Percentiles rank a stretch among this genome's conserved stretches.
Conservation (phyloP, 2,797 vertebrate species). For the Eospalax fontanierii region DNA sequence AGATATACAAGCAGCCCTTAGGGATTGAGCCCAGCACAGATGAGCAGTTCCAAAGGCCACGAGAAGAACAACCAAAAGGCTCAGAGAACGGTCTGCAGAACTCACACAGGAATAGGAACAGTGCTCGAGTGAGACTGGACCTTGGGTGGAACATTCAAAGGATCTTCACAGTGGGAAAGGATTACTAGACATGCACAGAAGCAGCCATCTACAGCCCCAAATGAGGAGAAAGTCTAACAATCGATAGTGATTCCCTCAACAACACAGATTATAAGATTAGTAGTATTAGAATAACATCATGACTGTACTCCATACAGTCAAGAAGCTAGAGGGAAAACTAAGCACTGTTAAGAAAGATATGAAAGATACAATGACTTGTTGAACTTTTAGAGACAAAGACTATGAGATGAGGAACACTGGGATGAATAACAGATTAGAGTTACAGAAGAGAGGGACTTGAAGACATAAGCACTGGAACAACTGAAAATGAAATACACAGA, state of each 20-base stretch:
- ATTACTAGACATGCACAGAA: background rate
- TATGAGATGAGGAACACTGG: background rate
- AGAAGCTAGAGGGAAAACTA: background rate
- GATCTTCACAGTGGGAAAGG: background rate
- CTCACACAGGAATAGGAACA: background rate
- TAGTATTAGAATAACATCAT: background rate
- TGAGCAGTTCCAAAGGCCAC: background rate
- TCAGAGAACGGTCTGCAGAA: background rate
- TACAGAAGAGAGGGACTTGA: slow-evolving; percentile 16
- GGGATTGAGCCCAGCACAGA: background rate
- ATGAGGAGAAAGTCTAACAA: background rate
- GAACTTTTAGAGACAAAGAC: slow-evolving; percentile 25
- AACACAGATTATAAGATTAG: background rate
- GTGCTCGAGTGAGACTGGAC: background rate
- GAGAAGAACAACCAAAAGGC: background rate
- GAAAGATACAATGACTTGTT: background rate
- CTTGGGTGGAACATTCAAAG: background rate
- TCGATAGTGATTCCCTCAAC: background rate
- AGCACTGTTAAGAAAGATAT: background rate
- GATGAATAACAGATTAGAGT: background rate
- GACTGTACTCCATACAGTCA: background rate
- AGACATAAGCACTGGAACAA: slow-evolving; percentile 11
- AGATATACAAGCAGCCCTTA: background rate
- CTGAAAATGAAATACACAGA: background rate
- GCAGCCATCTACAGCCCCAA: background rate